A percentile compares a stretch with the other conserved stretches of the same genome.
Evolutionary conservation across 2,888 invertebrate species (phyloP).

Genomic region (Eupithecia inturbata): DNA sequence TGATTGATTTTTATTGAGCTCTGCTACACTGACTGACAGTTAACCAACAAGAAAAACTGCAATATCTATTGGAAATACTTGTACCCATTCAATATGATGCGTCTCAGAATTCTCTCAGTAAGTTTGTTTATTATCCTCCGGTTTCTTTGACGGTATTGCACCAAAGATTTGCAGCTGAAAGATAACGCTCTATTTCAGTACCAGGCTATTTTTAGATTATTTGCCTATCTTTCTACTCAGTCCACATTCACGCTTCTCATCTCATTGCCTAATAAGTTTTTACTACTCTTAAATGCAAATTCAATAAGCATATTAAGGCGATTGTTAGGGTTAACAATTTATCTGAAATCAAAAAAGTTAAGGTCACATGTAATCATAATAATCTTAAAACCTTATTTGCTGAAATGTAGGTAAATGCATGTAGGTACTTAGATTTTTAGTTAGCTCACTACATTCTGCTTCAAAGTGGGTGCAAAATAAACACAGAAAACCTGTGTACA

Average conservation of each 20-base stretch:
- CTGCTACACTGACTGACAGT: background rate
- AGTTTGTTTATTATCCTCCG: background rate
- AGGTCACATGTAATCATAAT: background rate
- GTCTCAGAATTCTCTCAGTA: conserved; percentile 1
- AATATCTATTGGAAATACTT: background rate
- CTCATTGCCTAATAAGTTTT: background rate
- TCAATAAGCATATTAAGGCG: background rate
- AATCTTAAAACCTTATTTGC: too few species aligned
- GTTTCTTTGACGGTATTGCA: background rate
- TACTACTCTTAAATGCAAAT: background rate
- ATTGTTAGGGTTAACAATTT: background rate
- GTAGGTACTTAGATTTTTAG: too few species aligned
- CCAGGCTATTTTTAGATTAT: background rate
- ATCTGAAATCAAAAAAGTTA: background rate
- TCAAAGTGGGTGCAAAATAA: too few species aligned
- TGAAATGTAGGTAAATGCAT: too few species aligned
- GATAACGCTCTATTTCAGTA: background rate
- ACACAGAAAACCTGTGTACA: too few species aligned
- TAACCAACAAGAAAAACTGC: background rate
- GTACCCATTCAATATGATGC: background rate
- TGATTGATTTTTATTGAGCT: background rate
- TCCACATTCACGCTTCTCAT: background rate
- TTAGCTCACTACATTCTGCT: too few species aligned
- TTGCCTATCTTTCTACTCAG: background rate
- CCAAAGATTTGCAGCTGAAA: background rate